Conservation (phyloP, 64 coral and sea anemone species). For the Orbicella faveolata region DNA sequence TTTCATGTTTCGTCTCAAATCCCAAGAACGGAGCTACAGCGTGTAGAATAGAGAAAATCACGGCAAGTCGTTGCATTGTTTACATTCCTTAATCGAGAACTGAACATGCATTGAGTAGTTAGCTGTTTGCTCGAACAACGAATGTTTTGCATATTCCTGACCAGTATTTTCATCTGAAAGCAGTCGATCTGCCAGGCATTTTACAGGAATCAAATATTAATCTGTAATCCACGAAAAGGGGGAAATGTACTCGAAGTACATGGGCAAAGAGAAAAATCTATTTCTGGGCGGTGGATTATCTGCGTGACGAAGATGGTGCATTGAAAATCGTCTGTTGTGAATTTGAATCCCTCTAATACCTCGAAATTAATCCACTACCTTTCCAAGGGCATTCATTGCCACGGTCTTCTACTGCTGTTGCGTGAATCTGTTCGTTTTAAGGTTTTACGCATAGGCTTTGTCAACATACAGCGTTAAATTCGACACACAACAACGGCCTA, state of each 20-base stretch:
- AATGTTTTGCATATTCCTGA: background rate
- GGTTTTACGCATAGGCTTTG: background rate
- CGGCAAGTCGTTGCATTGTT: slow-evolving; percentile 16
- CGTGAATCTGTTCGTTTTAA: background rate
- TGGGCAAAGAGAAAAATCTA: background rate
- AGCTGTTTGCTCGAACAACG: background rate
- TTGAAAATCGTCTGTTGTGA: slow-evolving; percentile 2
- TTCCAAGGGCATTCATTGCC: background rate
- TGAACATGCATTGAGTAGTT: background rate
- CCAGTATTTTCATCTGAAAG: background rate
- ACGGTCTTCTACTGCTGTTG: background rate
- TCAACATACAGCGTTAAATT: background rate
- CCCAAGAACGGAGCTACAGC: background rate
- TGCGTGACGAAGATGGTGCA: background rate
- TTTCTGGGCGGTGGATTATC: background rate
- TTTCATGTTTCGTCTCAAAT: no score
- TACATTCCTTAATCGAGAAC: slow-evolving; percentile 16
- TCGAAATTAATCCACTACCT: background rate
- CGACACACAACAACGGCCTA: no score
- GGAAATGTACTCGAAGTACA: no score
- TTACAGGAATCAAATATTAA: no score
- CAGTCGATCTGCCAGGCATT: background rate
- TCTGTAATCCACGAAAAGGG: no score
- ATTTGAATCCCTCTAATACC: background rate
- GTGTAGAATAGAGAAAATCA: background rate